These are phyloP conservation scores for Eulemur rubriventer DNA, from an alignment of 2,797 vertebrate genomes.

Conservation along the genomic window DNA sequence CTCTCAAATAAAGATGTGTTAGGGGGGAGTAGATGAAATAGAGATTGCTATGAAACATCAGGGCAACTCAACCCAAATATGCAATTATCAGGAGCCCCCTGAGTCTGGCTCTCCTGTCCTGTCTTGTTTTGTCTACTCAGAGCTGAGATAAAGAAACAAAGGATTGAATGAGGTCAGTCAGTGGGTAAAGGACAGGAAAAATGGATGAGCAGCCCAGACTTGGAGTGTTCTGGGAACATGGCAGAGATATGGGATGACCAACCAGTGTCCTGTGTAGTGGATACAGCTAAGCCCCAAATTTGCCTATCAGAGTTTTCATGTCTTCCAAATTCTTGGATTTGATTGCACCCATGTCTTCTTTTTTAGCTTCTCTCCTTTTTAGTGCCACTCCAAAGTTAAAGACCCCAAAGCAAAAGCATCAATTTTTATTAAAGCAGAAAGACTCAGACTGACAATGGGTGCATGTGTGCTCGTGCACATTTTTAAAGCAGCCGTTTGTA, in stretches of 20 bases:
- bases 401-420: neutral
- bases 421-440: conserved; percentile 9
- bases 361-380: neutral
- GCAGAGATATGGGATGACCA: neutral
- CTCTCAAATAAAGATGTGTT: neutral
- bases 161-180: neutral
- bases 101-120: neutral
- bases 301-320: neutral
- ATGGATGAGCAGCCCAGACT: neutral
- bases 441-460: neutral
- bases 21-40: conserved; percentile 52
- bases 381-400: neutral
- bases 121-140: conserved; percentile 19
- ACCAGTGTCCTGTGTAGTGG: neutral
- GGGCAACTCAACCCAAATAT: conserved; percentile 66
- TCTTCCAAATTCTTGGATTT: neutral
- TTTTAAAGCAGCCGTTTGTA: neutral
- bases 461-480: neutral
- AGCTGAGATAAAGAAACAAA: neutral
- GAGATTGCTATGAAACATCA: conserved; percentile 75
- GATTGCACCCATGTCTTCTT: neutral
- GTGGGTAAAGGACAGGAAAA: neutral
- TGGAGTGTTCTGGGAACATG: neutral
- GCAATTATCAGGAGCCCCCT: neutral
- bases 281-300: neutral